Conservation (phyloP, 1,140 invertebrate species). For the Drosophila eugracilis region DNA sequence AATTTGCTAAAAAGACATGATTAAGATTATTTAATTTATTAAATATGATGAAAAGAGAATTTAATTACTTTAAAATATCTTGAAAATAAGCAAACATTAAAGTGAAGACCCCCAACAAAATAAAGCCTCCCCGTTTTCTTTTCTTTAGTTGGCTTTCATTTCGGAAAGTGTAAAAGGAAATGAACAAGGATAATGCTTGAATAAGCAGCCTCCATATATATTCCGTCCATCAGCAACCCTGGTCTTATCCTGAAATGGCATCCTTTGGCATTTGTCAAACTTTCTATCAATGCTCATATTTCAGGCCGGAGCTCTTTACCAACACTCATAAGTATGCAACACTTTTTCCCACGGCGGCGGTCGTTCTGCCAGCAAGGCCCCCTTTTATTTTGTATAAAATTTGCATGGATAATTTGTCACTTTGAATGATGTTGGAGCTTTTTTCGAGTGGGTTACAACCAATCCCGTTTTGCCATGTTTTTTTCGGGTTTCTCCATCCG, state of each 20-base stretch:
- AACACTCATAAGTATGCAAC: slow-evolving; percentile 72
- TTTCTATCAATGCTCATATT: slow-evolving; percentile 75
- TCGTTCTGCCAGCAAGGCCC: neutral
- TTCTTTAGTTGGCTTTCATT: too few relatives aligned
- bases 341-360: slow-evolving; percentile 67
- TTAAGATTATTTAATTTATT: too few relatives aligned
- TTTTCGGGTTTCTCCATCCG: neutral
- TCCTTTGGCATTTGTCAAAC: slow-evolving; percentile 65
- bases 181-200: slow-evolving; percentile 50
- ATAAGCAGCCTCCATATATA: slow-evolving; percentile 39
- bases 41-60: too few relatives aligned
- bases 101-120: too few relatives aligned
- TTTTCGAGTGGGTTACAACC: slow-evolving; percentile 67
- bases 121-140: too few relatives aligned
- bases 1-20: too few relatives aligned
- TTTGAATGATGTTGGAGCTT: slow-evolving; percentile 78
- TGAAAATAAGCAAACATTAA: too few relatives aligned
- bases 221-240: neutral
- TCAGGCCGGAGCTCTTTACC: slow-evolving; percentile 49
- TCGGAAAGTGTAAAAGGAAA: slow-evolving; percentile 22
- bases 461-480: slow-evolving; percentile 3
- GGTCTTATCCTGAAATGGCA: slow-evolving; percentile 20
- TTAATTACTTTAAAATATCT: too few relatives aligned
- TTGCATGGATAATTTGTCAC: slow-evolving; percentile 83
- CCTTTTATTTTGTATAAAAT: slow-evolving; percentile 67